Percentiles rank a stretch among this genome's conserved stretches.
These are phyloP conservation scores for Limnodromus scolopaceus DNA, from an alignment of 2,797 vertebrate species.

Conservation along the genomic window DNA sequence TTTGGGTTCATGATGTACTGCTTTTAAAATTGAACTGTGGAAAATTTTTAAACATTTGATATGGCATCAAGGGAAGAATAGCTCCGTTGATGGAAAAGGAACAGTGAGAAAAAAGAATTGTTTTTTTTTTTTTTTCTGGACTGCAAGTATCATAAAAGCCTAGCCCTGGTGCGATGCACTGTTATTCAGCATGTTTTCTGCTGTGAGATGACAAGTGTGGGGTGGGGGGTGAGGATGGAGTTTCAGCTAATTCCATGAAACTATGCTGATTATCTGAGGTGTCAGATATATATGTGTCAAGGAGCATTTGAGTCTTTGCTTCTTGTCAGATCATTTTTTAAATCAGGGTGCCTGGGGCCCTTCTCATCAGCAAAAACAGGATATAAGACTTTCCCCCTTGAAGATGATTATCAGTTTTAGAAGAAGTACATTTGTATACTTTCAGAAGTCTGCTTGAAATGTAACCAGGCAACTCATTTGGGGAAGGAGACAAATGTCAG, in stretches of 20 bases:
- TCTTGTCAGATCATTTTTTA: constrained; percentile 69
- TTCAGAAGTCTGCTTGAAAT: constrained; percentile 54
- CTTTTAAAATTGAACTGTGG: neutral
- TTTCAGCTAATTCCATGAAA: constrained; percentile 65
- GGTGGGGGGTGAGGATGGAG: constrained; percentile 26
- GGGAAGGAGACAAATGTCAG: constrained; percentile 51
- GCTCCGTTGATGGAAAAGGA: constrained; percentile 1
- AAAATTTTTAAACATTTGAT: constrained; percentile 45
- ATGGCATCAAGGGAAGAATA: constrained; percentile 38
- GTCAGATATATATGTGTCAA: constrained; percentile 57
- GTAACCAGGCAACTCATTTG: constrained; percentile 42
- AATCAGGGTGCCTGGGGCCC: constrained; percentile 57
- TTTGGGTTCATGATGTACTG: neutral
- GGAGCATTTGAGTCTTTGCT: constrained; percentile 40
- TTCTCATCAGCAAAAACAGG: constrained; percentile 60
- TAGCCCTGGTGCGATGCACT: neutral
- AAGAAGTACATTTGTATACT: constrained; percentile 52
- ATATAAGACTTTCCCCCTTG: constrained; percentile 19
- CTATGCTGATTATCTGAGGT: constrained; percentile 66
- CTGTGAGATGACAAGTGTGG: constrained; percentile 46
- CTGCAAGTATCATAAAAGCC: neutral
- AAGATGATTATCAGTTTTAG: constrained; percentile 63
- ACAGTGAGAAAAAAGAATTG: neutral
- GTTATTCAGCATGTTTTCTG: constrained; percentile 36
- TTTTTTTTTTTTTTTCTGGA: neutral